Evolutionary conservation across 2,888 invertebrate genomes (phyloP).

Genomic region (Phyto melanocephala): DNA sequence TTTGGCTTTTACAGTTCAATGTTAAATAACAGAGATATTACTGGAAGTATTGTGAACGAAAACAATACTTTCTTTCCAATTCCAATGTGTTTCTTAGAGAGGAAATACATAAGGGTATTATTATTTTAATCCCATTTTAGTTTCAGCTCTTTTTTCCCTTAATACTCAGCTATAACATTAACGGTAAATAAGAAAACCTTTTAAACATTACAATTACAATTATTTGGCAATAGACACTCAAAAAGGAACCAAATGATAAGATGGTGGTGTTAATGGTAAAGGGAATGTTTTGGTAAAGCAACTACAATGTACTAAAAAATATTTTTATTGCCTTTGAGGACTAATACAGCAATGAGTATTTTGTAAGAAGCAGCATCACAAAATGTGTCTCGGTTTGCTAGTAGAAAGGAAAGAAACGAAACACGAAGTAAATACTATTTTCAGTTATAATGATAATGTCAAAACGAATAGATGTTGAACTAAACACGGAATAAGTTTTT

Average conservation of each 20-base stretch:
- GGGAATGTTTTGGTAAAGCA: not conserved
- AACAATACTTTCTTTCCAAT: not conserved
- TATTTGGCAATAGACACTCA: not conserved
- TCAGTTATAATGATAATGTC: constrained; percentile 77
- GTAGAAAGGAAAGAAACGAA: constrained; percentile 40
- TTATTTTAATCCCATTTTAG: not conserved
- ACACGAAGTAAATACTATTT: constrained; percentile 65
- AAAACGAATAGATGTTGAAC: constrained; percentile 70
- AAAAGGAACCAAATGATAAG: too few relatives aligned
- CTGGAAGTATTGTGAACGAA: not conserved
- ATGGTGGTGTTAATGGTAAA: too few relatives aligned
- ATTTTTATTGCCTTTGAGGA: not conserved
- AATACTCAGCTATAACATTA: not conserved
- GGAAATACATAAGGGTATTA: not conserved
- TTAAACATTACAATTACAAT: too few relatives aligned
- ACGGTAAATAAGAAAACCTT: too few relatives aligned
- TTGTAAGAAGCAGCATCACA: constrained; percentile 4
- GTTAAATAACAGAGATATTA: not conserved
- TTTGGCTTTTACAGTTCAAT: not conserved
- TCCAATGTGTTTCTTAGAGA: not conserved
- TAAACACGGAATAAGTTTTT: constrained; percentile 33
- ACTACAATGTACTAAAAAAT: constrained; percentile 13
- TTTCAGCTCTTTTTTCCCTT: too few relatives aligned
- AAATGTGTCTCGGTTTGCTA: constrained; percentile 28
- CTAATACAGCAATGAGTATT: constrained; percentile 1